Base-by-base conservation (phyloP, 2,113 vertebrate species). In the Steatornis caripensis region DNA sequence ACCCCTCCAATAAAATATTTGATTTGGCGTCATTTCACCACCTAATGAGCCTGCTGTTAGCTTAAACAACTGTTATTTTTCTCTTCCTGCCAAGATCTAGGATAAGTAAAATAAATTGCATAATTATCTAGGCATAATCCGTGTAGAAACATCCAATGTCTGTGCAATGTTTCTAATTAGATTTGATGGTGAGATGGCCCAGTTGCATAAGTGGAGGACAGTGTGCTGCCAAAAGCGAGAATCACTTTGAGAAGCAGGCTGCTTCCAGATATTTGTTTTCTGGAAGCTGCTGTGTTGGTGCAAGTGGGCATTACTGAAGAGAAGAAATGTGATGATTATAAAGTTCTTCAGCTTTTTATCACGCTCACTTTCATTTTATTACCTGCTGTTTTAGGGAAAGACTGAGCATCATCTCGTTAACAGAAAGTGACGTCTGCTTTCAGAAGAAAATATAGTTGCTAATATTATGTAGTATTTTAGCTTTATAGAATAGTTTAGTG, bases 71-170 rank as follows among this genome's bases (percentile, higher is more conserved):
- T 93, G 85, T 81, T 94, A 27, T 60, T 94, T 94, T 93, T 91
- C 81, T 87, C 37, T 69, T 88, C 55, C 62, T 96, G 87, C 71
- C 61, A 81, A 93, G 46, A 84, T 94, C 34, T 64, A 57, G 72
- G 71, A 70, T 80, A 95, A 90, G 39, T 61, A 61, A 88, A 96
- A 93, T 68, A 94, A 97, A 34, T 27, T 46, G 14, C 43, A 39
- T 88, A 51, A 94, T 95, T 96, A 92, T 87, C 90, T 55, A 48
- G 60, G 68, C 61, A 72, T 89, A 57, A 90, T 95, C 91, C 89
- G 29, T 65, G 57, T 81, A 34, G 92, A 94, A 95, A 66, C 41
- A 89, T 76, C 71, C 72, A 68, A 2, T 82, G 68, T 83, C 85
- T 91, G 43, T 71, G 71, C 74, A 91, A 93, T 81, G 61, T 60